Evolutionary conservation across 2,113 vertebrate genomes (phyloP), one percentile per base, ranked within the genome.

Genomic region (Pollimyrus isidori): DNA sequence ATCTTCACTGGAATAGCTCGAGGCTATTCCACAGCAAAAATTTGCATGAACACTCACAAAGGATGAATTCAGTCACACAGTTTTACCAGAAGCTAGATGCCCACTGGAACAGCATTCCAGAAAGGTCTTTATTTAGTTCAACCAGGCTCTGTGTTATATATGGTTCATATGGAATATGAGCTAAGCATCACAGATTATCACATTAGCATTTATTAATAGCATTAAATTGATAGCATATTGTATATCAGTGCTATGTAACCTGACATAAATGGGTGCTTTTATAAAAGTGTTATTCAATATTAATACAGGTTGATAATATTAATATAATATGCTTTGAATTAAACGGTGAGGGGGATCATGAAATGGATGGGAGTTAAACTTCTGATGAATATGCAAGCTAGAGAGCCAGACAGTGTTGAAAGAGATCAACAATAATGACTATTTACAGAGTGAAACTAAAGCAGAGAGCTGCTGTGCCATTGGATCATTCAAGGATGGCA

Each of bases 71-170:
- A 76, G 30, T 76, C 35, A 17, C 69, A 76, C 69, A 39, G 69
- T 76, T 76, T 19, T 39, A 76, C 11, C 69, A 76, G 69, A 76
- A 19, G 69, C 35, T 76, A 76, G 69, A 35, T 76, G 69, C 69
- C 69, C 35, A 76, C 69, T 76, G 69, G 35, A 35, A 39, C 15
- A 76, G 5, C 69, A 76, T 35, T 17, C 35, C 30, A 76, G 11
- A 76, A 76, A 39, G 69, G 69, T 76, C 69, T 76, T 76, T 76
- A 76, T 76, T 76, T 76, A 42, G 69, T 76, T 76, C 69, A 76
- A 39, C 15, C 69, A 76, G 69, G 69, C 69, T 76, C 11, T 39
- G 35, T 76, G 26, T 39, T 17, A 76, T 76, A 76, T 39, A 35
- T 76, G 69, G 13, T 15, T 39, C 15, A 76, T 76, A 30, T 76